Conservation (phyloP, 2,888 invertebrate species). For the Sinotaia quadrata region DNA sequence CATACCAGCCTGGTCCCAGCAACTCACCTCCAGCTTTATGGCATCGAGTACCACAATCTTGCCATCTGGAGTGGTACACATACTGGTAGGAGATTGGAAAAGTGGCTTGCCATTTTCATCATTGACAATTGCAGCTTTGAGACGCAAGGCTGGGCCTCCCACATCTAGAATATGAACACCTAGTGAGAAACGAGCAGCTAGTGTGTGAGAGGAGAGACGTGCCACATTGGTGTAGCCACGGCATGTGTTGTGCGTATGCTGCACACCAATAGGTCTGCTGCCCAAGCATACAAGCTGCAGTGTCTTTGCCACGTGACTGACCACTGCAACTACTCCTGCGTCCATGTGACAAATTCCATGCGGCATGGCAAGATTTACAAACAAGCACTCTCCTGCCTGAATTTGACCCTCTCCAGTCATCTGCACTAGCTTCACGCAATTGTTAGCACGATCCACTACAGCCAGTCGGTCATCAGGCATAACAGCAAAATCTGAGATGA, state of each 20-base stretch:
- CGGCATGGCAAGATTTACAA: constrained; percentile 14
- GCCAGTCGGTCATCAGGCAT: constrained; percentile 16
- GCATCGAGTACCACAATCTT: constrained; percentile 22
- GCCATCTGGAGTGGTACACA: constrained; percentile 24
- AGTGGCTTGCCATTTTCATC: constrained; percentile 24
- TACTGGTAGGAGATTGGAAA: constrained; percentile 20
- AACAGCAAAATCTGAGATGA: constrained; percentile 27
- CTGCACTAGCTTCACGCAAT: constrained; percentile 21
- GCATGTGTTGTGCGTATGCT: constrained; percentile 27
- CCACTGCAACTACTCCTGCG: constrained; percentile 16
- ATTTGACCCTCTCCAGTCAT: constrained; percentile 16
- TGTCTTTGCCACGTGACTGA: constrained; percentile 24
- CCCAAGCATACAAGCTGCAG: constrained; percentile 16
- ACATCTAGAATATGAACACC: constrained; percentile 25
- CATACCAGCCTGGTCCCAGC: constrained; percentile 19
- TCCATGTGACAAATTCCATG: constrained; percentile 24
- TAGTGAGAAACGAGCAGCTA: constrained; percentile 25
- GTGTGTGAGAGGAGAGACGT: constrained; percentile 1
- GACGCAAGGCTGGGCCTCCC: constrained; percentile 19
- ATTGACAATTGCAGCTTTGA: constrained; percentile 22
- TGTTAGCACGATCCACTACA: constrained; percentile 21
- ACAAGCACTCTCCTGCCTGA: constrained; percentile 19
- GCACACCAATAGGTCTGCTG: not conserved
- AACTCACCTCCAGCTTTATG: constrained; percentile 12
- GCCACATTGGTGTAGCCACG: constrained; percentile 23